Percentiles rank a stretch among this genome's conserved stretches.
Evolutionary conservation across 2,113 vertebrate species (phyloP).

Genomic region (Mesembrinibis cayennensis): DNA sequence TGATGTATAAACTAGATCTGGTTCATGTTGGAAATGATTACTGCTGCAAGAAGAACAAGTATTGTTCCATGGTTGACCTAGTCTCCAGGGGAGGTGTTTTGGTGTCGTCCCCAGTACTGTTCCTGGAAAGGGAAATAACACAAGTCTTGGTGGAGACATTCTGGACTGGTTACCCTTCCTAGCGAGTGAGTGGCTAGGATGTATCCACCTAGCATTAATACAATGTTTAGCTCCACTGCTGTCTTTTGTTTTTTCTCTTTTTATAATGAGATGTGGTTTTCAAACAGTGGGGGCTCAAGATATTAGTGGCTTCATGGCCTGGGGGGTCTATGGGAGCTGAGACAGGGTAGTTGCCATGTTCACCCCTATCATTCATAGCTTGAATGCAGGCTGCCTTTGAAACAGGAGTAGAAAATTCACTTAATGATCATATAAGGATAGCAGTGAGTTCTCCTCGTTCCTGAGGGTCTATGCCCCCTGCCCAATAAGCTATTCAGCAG

Average conservation of each 20-base stretch:
- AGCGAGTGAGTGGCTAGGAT: background rate
- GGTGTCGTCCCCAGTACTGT: background rate
- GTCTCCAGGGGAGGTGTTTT: background rate
- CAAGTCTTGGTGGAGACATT: background rate
- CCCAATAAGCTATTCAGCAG: background rate
- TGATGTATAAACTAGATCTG: background rate
- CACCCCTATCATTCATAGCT: too few species aligned
- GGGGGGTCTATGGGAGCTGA: background rate
- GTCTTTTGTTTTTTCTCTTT: background rate
- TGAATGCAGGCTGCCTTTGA: background rate
- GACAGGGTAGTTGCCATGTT: background rate
- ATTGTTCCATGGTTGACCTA: background rate
- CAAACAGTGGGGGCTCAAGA: rapidly evolving
- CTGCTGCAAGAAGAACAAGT: background rate
- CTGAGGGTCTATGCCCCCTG: background rate
- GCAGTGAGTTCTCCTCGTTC: background rate
- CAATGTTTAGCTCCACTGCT: rapidly evolving
- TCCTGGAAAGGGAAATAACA: background rate
- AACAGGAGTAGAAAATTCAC: background rate
- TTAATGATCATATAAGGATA: background rate
- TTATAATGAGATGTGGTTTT: background rate
- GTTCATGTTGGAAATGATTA: background rate
- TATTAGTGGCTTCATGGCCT: background rate
- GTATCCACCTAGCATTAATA: background rate
- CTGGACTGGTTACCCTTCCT: background rate